Evolutionary conservation across 1,140 invertebrate genomes (phyloP), one percentile per base, ranked within the genome.

Genomic region (Hylaeus volcanicus): DNA sequence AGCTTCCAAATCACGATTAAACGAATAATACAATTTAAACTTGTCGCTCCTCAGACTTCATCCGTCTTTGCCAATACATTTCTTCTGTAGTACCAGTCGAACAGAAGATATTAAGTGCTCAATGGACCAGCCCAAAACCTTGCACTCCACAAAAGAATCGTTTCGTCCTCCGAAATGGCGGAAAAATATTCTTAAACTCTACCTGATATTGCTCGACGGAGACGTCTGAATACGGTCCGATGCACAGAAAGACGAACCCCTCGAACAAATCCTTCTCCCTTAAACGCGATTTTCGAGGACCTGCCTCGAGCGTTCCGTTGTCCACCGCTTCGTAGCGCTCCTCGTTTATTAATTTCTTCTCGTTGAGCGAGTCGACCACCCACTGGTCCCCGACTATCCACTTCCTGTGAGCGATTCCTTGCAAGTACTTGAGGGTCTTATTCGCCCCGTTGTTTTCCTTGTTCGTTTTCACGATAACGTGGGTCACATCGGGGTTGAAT

Each of bases 281-380:
- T 8, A 79, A 37, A 3, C 89, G 74, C 2, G 88, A 89, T 9
- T 58, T 87, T 53, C 74, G 86, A n/a, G 88, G 76, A 1, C 84
- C 88, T 0, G 56, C 45, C 51, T 81, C 79, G 1, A 72, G 53
- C 11, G 68, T 63, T 1, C 41, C 51, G 6, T 45, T 56, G 55
- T 83, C 86, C 0, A 89, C 73, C 0, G 73, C 94, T 88, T 86
- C 93, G 88, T 90, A 94, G 89, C 84, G 90, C 90, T 72, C 95
- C 94, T 68, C 96, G 94, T 81, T 94, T 85, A 79, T 92, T 69
- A 77, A 92, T 87, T 70, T 90, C 92, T 87, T 95, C 95, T 83
- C 94, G 87, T 95, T 95, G 12, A 96, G 93, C 82, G 95, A 95
- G 73, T 96, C 94, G 2, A 95, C 93, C 12, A 96, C 85, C 96